Percentiles rank a stretch among this genome's conserved stretches.
phyloP scores from a whole-genome alignment of 2,797 vertebrate genomes.

The Sphaeramia orbicularis region DNA sequence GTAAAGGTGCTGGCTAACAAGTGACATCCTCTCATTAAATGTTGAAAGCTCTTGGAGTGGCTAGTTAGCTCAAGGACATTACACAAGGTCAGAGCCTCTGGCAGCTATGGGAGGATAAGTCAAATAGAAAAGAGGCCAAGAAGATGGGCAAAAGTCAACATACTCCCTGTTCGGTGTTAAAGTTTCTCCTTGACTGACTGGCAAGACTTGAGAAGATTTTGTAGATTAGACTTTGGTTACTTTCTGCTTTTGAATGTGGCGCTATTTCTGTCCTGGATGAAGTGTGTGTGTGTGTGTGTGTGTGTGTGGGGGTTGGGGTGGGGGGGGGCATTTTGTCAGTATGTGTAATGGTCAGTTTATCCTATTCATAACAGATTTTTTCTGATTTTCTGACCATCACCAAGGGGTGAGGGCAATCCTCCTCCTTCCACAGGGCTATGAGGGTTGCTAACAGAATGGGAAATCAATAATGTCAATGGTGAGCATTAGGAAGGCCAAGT shows the following conservation, averaged over 20 bases:
- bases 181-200: slow-evolving; percentile 43
- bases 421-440: slow-evolving; percentile 48
- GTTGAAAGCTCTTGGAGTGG: slow-evolving; percentile 62
- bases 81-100: slow-evolving; percentile 69
- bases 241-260: slow-evolving; percentile 45
- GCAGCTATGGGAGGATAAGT: slow-evolving; percentile 45
- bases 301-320: background rate
- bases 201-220: slow-evolving; percentile 53
- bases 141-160: slow-evolving; percentile 48
- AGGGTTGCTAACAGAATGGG: slow-evolving; percentile 71
- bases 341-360: slow-evolving; percentile 29
- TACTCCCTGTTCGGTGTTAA: slow-evolving; percentile 48
- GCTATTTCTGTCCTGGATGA: slow-evolving; percentile 34
- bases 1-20: slow-evolving; percentile 61
- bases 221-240: slow-evolving; percentile 59
- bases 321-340: too few species aligned
- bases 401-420: slow-evolving; percentile 22
- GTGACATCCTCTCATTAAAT: slow-evolving; percentile 65
- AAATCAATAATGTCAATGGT: slow-evolving; percentile 84
- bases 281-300: background rate
- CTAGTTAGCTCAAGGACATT: slow-evolving; percentile 65
- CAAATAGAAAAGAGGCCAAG: slow-evolving; percentile 53
- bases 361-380: slow-evolving; percentile 65
- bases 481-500: slow-evolving; percentile 77
- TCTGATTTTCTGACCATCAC: slow-evolving; percentile 65